Conservation (phyloP, 1,140 invertebrate species). For the Hetaerina americana region DNA sequence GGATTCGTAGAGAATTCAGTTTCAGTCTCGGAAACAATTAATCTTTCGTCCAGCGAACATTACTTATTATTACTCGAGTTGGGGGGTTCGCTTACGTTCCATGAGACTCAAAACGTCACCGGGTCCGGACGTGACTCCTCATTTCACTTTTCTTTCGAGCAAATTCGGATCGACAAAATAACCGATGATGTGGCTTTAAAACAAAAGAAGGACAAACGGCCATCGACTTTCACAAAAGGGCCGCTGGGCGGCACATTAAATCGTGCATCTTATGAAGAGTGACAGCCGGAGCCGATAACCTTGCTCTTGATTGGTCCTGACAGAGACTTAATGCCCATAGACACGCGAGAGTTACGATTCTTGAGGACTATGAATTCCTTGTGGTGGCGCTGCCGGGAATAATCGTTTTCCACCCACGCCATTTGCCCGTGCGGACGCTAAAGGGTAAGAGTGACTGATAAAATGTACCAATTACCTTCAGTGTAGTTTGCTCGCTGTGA, state of each 20-base stretch:
- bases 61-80: too few relatives aligned
- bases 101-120: too few relatives aligned
- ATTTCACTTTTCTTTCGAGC: background rate
- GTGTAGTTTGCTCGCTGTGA: too few relatives aligned
- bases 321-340: background rate
- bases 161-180: background rate
- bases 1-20: too few relatives aligned
- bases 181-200: background rate
- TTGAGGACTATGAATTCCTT: too few relatives aligned
- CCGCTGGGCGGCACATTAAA: background rate
- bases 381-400: background rate
- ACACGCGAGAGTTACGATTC: background rate
- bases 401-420: too few relatives aligned
- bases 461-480: too few relatives aligned
- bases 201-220: background rate
- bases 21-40: too few relatives aligned
- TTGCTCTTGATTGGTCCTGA: background rate
- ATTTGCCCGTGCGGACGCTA: too few relatives aligned
- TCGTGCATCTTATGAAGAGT: background rate
- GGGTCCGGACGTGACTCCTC: background rate
- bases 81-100: too few relatives aligned
- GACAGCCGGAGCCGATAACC: background rate
- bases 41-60: too few relatives aligned
- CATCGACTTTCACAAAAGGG: background rate
- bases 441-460: too few relatives aligned